Evolutionary conservation across 2,888 invertebrate genomes (phyloP), one percentile per base, ranked within the genome.

Genomic region (Thyatira batis): DNA sequence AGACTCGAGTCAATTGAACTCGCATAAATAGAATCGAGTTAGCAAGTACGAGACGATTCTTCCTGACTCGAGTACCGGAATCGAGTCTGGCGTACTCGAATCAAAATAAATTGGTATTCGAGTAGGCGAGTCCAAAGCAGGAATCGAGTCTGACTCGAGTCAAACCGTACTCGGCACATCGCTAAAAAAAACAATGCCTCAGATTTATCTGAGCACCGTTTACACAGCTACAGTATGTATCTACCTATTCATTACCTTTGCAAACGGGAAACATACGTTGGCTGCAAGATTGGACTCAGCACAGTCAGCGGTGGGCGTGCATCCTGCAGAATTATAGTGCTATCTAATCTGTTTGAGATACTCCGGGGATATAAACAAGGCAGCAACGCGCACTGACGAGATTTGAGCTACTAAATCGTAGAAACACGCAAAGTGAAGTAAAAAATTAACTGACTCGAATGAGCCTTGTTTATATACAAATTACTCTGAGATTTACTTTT

Each of bases 261-360:
- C 23, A 48, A 48, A 27, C 17, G 27, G 48, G 23, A 20, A 17
- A 48, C 48, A 48, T 28, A 17, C 48, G 48, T 23, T 48, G 48
- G 48, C 27, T 48, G 28, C 39, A 39, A 39, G 39, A 39, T 39
- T 39, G 39, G 39, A 39, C 13, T 23, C 27, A 27, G 48, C 27
- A 20, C 48, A 6, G 70, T 67, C 69, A 65, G 55, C 63, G 55
- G 87, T 86, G 86, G 86, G 88, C 84, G 88, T 79, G 74, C 59
- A 59, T 60, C 65, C 57, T 51, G 69, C 69, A 67, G 73, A 76
- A 78, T 76, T 79, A 80, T 71, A 67, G 71, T 78, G 56, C 71
- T 71, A 71, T 81, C 83, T 85, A 84, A 87, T 87, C 87, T 86
- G 64, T 28, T 51, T 21, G 60, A 77, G 87, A 89, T 87, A 89